phyloP scores from a whole-genome alignment of 2,888 invertebrate genomes.

The Thymelicus sylvestris region DNA sequence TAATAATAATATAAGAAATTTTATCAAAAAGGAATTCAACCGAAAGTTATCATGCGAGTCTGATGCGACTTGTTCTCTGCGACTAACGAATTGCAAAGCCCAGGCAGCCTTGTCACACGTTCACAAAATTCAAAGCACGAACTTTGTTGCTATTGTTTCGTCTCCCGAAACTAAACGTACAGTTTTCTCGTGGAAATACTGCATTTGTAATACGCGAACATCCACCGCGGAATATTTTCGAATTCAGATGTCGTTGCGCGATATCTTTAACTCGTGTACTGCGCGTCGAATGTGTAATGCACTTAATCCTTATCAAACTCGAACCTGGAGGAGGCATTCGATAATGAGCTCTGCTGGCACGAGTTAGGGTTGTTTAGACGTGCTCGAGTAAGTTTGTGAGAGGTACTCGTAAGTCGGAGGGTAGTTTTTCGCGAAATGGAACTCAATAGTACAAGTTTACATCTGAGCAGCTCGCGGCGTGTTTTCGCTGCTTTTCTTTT shows the following conservation, averaged over 20 bases:
- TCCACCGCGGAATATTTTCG: slow-evolving; percentile 24
- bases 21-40: too few relatives aligned
- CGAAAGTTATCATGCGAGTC: background rate
- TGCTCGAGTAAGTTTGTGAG: slow-evolving; percentile 8
- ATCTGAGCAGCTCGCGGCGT: slow-evolving; percentile 31
- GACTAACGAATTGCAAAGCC: background rate
- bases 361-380: background rate
- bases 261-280: slow-evolving; percentile 34
- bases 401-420: slow-evolving; percentile 24
- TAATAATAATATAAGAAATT: too few relatives aligned
- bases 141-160: slow-evolving; percentile 24
- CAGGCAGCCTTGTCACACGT: slow-evolving; percentile 6
- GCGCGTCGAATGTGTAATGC: slow-evolving; percentile 33
- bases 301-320: slow-evolving; percentile 34
- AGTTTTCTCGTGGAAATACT: slow-evolving; percentile 29
- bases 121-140: slow-evolving; percentile 20
- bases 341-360: background rate
- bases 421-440: slow-evolving; percentile 33
- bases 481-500: slow-evolving; percentile 17
- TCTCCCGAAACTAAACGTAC: slow-evolving; percentile 24
- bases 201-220: slow-evolving; percentile 26
- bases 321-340: background rate
- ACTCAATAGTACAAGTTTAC: slow-evolving; percentile 33
- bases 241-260: slow-evolving; percentile 32
- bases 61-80: background rate